These are phyloP conservation scores for Luffia ferchaultella DNA, from an alignment of 2,888 invertebrate species.

Conservation along the genomic window DNA sequence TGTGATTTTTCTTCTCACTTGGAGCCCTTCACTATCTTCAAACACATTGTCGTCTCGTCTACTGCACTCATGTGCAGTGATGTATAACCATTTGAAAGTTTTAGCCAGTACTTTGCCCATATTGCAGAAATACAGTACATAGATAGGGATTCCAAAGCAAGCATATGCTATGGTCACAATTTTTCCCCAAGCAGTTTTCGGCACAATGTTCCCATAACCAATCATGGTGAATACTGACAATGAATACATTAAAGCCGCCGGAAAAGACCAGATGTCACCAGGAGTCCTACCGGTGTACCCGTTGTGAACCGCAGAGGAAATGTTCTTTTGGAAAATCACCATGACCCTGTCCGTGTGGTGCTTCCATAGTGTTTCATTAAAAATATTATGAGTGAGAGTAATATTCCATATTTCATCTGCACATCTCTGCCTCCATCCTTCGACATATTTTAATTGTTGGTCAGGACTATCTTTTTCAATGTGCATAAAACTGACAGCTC, in stretches of 20 bases:
- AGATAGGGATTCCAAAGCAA: slow-evolving; percentile 86
- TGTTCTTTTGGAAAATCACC: slow-evolving; percentile 71
- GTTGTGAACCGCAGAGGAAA: slow-evolving; percentile 71
- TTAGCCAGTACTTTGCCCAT: slow-evolving; percentile 89
- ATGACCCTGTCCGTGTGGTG: slow-evolving; percentile 68
- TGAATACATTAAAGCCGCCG: slow-evolving; percentile 89
- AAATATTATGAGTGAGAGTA: slow-evolving; percentile 71
- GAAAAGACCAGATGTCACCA: slow-evolving; percentile 83
- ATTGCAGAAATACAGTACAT: slow-evolving; percentile 86
- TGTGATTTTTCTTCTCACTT: slow-evolving; percentile 73
- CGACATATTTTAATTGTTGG: slow-evolving; percentile 56
- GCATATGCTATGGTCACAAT: slow-evolving; percentile 86
- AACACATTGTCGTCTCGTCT: slow-evolving; percentile 44
- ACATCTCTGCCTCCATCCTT: slow-evolving; percentile 60
- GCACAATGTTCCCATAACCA: slow-evolving; percentile 88
- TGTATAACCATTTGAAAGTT: slow-evolving; percentile 82
- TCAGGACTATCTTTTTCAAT: slow-evolving; percentile 74
- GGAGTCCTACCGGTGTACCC: slow-evolving; percentile 77
- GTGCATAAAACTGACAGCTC: slow-evolving; percentile 81
- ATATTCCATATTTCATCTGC: slow-evolving; percentile 74
- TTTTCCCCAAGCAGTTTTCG: slow-evolving; percentile 84
- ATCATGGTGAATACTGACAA: slow-evolving; percentile 92
- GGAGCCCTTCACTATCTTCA: slow-evolving; percentile 57
- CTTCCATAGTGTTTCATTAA: slow-evolving; percentile 73
- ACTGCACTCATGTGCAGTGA: slow-evolving; percentile 78